Base-by-base conservation (phyloP, 1,140 invertebrate genomes). In the Tigriopus japonicus region DNA sequence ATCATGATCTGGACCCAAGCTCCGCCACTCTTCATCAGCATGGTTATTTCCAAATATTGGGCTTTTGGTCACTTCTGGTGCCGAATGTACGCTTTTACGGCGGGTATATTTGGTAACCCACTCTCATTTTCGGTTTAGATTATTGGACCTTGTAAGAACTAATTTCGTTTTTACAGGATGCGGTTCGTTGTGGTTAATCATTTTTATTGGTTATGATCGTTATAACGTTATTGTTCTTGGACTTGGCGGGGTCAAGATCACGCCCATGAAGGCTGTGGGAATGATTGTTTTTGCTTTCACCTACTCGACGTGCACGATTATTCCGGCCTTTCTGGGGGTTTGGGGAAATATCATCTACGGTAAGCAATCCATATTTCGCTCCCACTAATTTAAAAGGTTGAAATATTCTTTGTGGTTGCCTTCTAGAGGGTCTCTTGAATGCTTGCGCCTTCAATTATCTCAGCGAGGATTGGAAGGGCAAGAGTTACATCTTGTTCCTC, bases 1-100 rank as follows among this genome's bases (percentile, higher is more conserved):
- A 71, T 82, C 41, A 89, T 91, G 82, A 43, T 65, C 13, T 54
- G 59, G 28, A 63, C 65, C 14, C 62, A 65, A 51, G 79, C 82
- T 63, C 85, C 86, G 21, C 76, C 84, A 61, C 87, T 89, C 84
- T 80, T 86, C 40, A 78, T 86, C 63, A 91, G 86, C 72, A 85
- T 86, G 70, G 87, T 65, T 52, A 62, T 21, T 13, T 62, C 62
- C n/a, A 62, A 64, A 10, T 13, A 56, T 12, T 66, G 65, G 65
- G 62, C 52, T 52, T 65, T 65, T 77, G 80, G 84, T 56, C 81
- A 83, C 41, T 72, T 86, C 59, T 83, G 85, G 70, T 91, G 86
- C 69, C 81, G 88, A 69, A 67, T 90, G 0, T 87, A 88, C 66
- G 86, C 78, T 19, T 75, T 86, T 71, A 75, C 78, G 56, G 86